phyloP scores from a whole-genome alignment of 2,888 invertebrate species.

The Lymantria monacha region DNA sequence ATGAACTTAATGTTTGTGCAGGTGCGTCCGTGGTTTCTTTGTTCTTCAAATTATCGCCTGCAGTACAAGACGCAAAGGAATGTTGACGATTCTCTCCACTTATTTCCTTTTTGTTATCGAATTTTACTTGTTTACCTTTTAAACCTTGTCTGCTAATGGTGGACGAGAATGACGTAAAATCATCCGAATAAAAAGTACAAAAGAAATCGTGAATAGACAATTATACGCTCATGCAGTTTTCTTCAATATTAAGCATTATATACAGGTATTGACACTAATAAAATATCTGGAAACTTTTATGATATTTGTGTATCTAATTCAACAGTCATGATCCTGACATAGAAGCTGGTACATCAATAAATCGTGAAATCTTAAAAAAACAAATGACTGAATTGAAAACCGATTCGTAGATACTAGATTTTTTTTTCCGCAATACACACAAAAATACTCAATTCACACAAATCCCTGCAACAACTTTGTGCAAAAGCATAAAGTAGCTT shows the following conservation, averaged over 20 bases:
- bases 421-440: no score
- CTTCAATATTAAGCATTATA: no score
- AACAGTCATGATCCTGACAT: background rate
- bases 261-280: slow-evolving; percentile 1
- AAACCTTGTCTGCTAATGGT: background rate
- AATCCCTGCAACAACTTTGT: no score
- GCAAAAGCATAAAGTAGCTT: no score
- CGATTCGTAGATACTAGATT: no score
- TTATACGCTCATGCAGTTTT: no score
- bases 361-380: no score
- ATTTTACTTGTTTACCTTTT: slow-evolving; percentile 1
- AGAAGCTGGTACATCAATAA: background rate
- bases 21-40: slow-evolving; percentile 67
- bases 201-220: slow-evolving; percentile 3
- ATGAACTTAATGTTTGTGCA: slow-evolving; percentile 70
- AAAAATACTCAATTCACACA: no score
- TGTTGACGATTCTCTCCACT: slow-evolving; percentile 22
- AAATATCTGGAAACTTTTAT: slow-evolving; percentile 1
- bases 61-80: slow-evolving; percentile 40
- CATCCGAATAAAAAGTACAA: background rate
- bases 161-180: background rate
- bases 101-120: slow-evolving; percentile 12
- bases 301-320: background rate
- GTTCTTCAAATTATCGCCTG: slow-evolving; percentile 74
- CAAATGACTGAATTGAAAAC: no score